Evolutionary conservation across 2,888 invertebrate genomes (phyloP), one percentile per base, ranked within the genome.

Genomic region (Drosophila engyochracea): DNA sequence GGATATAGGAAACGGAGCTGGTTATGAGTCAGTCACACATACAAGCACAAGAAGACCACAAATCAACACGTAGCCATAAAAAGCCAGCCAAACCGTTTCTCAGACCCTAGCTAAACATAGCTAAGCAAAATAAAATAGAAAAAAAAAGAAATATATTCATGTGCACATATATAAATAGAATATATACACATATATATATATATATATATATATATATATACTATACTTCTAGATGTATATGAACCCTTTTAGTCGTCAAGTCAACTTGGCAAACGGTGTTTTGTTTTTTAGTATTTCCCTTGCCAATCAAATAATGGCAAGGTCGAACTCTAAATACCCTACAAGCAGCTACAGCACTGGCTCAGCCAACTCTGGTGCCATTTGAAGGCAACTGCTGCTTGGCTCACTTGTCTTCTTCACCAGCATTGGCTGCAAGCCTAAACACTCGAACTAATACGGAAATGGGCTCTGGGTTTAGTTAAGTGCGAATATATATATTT

Each of bases 41-140:
- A 54, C 30, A 5, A 12, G 59, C 33, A 53, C 49, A 65, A 7
- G 41, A 59, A 66, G 63, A 62, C 61, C 65, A 76, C 81, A 77
- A 86, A 83, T 85, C 84, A 85, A 85, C 79, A 86, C 84, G 84
- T 86, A 70, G 76, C 63, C 59, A 68, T 64, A 70, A 66, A 69
- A 59, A 75, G 62, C 49, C 25, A 61, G 68, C 71, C 19, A 54
- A 55, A 28, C 52, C 74, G 54, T 59, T 78, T 49, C 60, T 35
- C 65, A 64, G 53, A 44, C 47, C 53, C 52, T n/a, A 41, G 62
- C 71, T 30, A 76, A 60, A 67, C 71, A 76, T 67, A 74, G 68
- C 65, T 62, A 62, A 60, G 47, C 51, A 55, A 37, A 41, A 53
- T 37, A 35, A 58, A 31, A 12, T 22, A 28, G 30, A 30, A 19